phyloP scores from a whole-genome alignment of 2,113 vertebrate species.

The Regulus satrapa region DNA sequence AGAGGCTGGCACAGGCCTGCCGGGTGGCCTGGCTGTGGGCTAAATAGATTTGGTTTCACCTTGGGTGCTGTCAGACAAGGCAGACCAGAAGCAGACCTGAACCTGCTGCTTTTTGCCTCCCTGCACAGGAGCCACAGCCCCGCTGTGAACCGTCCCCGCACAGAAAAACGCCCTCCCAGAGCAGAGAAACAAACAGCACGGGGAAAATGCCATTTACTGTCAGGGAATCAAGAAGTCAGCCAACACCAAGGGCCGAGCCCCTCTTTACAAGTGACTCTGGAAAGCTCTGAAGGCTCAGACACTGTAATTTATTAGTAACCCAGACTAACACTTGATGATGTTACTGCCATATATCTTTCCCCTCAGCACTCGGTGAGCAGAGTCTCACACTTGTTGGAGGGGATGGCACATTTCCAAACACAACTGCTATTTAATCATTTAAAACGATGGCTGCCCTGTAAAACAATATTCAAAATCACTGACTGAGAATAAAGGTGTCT shows the following conservation, averaged over 20 bases:
- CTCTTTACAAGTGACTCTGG: neutral
- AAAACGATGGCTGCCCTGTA: neutral
- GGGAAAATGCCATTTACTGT: neutral
- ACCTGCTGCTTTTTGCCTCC: neutral
- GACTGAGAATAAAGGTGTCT: neutral
- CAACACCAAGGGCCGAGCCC: neutral
- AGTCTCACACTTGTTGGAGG: neutral
- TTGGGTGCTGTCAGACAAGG: neutral
- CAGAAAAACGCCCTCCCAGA: neutral
- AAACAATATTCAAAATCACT: neutral
- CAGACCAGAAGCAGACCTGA: neutral
- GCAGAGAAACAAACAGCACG: neutral
- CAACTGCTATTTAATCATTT: neutral
- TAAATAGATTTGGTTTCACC: neutral
- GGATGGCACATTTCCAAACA: neutral
- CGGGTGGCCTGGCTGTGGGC: neutral
- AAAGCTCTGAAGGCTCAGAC: neutral
- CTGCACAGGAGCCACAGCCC: neutral
- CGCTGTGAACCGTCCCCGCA: rapidly evolving
- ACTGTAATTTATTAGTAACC: neutral
- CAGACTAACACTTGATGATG: neutral
- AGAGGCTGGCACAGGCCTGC: neutral
- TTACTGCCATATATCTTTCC: neutral
- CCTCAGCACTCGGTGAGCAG: neutral
- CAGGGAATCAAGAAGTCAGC: neutral